Conservation (phyloP, 1,140 invertebrate species). For the fruit fly (Drosophila melanogaster) region Release_6_plus_ISO1_MT NC_004354.4:10283001-10283500, state of each 20-base stretch:
- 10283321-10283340: slow-evolving; percentile 21
- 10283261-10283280: too few relatives aligned
- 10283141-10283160: neutral
- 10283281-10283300: too few relatives aligned
- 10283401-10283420: slow-evolving; percentile 40
- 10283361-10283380: slow-evolving; percentile 32
- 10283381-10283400: slow-evolving; percentile 22
- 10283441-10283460: slow-evolving; percentile 16
- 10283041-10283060: neutral
- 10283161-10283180: neutral
- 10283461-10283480: neutral
- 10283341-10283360: slow-evolving; percentile 55
- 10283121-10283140: slow-evolving; percentile 16
- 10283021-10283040: slow-evolving; percentile 69
- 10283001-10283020: slow-evolving; percentile 76
- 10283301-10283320: neutral
- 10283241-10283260: too few relatives aligned
- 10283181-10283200: neutral
- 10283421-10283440: neutral
- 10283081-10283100: neutral
- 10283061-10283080: slow-evolving; percentile 9
- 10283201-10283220: too few relatives aligned
- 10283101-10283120: slow-evolving; percentile 2
- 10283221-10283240: too few relatives aligned
- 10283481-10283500: too few relatives aligned